phyloP scores from a whole-genome alignment of 2,888 invertebrate species.

The Tanytarsus gracilentus region DNA sequence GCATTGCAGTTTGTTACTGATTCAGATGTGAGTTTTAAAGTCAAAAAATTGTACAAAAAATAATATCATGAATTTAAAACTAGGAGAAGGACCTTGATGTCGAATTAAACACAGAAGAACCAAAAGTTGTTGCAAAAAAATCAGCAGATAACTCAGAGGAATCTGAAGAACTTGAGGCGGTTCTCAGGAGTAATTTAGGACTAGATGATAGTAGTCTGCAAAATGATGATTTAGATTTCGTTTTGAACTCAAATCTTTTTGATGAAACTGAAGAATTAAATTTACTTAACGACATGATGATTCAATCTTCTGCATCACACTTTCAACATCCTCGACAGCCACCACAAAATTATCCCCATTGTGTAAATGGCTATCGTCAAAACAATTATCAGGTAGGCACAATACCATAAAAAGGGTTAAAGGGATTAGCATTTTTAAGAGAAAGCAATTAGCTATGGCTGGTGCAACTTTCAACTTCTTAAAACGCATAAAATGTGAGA shows the following conservation, averaged over 20 bases:
- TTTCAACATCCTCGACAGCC: constrained; percentile 36
- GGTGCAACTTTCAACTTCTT: not conserved
- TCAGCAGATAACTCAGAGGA: not conserved
- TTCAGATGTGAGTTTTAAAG: constrained; percentile 14
- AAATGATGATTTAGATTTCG: constrained; percentile 24
- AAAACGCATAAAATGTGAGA: not conserved
- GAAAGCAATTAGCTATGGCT: constrained; percentile 18
- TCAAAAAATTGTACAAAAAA: not conserved
- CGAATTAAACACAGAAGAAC: constrained; percentile 2
- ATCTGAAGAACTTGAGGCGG: constrained; percentile 20
- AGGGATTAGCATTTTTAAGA: not conserved
- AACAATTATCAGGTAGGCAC: constrained; percentile 24
- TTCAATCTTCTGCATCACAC: constrained; percentile 41
- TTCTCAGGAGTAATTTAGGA: constrained; percentile 23
- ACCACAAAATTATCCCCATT: constrained; percentile 23
- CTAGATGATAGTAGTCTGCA: not conserved
- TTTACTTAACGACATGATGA: constrained; percentile 40
- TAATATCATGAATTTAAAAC: not conserved
- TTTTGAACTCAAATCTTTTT: constrained; percentile 32
- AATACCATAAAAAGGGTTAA: not conserved
- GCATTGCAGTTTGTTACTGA: constrained; percentile 39
- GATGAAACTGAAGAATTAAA: constrained; percentile 42
- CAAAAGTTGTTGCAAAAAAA: not conserved
- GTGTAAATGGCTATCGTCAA: constrained; percentile 26
- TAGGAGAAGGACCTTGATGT: not conserved